Evolutionary conservation across 2,888 invertebrate genomes (phyloP).

Genomic region (Ommatoiulus sabulosus): DNA sequence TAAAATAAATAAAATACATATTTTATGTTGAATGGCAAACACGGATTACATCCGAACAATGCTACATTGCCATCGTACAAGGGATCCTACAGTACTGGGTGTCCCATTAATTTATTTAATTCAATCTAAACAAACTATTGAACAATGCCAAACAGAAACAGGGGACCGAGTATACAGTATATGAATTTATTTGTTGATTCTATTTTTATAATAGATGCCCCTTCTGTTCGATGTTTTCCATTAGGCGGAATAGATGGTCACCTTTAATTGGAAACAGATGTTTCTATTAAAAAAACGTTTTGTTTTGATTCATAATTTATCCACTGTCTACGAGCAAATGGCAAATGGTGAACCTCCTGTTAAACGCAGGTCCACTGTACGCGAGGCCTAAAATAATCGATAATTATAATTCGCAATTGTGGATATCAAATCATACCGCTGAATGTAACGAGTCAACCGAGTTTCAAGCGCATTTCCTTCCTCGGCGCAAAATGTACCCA

Average conservation of each 20-base stretch:
- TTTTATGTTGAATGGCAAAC: no score
- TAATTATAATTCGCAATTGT: conserved; percentile 30
- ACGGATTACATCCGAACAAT: not conserved
- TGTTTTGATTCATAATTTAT: conserved; percentile 40
- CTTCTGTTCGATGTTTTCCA: not conserved
- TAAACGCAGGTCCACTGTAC: not conserved
- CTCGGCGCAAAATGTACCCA: not conserved
- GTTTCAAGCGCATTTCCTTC: conserved; percentile 22
- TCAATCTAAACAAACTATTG: no score
- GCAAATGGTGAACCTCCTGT: not conserved
- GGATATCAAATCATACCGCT: not conserved
- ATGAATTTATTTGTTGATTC: no score
- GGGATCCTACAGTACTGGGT: no score
- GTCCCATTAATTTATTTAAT: no score
- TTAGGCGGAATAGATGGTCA: not conserved
- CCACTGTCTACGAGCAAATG: conserved; percentile 17
- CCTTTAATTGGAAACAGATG: conserved; percentile 29
- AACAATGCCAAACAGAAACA: no score
- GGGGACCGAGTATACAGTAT: no score
- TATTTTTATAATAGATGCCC: no score
- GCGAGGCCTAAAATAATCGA: conserved; percentile 16
- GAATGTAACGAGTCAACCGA: not conserved
- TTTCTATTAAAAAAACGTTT: not conserved
- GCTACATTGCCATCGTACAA: not conserved
- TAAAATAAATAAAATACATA: no score